Evolutionary conservation across 2,888 invertebrate species (phyloP).

Genomic region (Tubulanus polymorphus): DNA sequence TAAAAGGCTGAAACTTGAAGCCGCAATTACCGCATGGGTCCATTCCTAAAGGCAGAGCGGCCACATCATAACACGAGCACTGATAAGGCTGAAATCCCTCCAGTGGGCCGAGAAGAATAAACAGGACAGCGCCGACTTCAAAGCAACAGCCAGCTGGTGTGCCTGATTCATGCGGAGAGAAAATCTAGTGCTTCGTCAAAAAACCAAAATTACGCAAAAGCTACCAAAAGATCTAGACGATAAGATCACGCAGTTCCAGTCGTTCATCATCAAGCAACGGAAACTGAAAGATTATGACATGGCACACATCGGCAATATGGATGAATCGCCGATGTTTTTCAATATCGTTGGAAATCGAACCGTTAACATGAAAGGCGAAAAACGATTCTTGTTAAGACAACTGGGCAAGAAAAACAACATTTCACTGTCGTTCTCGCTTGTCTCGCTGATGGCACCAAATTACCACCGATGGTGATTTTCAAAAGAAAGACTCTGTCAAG

Average conservation of each 20-base stretch:
- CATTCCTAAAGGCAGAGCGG: neutral
- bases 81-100: neutral
- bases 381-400: constrained; percentile 14
- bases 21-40: neutral
- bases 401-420: constrained; percentile 18
- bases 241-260: constrained; percentile 4
- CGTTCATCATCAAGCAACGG: neutral
- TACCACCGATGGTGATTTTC: constrained; percentile 19
- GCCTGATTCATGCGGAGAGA: constrained; percentile 8
- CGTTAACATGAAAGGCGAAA: constrained; percentile 15
- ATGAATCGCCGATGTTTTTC: constrained; percentile 10
- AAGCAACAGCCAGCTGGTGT: constrained; percentile 7
- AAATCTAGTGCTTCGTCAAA: neutral
- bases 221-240: constrained; percentile 1
- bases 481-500: constrained; percentile 12
- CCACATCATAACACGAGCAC: neutral
- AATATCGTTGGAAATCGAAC: constrained; percentile 12
- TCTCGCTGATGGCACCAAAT: constrained; percentile 15
- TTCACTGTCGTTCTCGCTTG: constrained; percentile 18
- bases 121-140: constrained; percentile 8
- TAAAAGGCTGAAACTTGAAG: neutral
- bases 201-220: neutral
- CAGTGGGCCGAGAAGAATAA: constrained; percentile 1
- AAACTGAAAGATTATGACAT: neutral
- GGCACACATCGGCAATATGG: constrained; percentile 12